phyloP scores from a whole-genome alignment of 1,140 invertebrate species.

The Phocides pigmalion region DNA sequence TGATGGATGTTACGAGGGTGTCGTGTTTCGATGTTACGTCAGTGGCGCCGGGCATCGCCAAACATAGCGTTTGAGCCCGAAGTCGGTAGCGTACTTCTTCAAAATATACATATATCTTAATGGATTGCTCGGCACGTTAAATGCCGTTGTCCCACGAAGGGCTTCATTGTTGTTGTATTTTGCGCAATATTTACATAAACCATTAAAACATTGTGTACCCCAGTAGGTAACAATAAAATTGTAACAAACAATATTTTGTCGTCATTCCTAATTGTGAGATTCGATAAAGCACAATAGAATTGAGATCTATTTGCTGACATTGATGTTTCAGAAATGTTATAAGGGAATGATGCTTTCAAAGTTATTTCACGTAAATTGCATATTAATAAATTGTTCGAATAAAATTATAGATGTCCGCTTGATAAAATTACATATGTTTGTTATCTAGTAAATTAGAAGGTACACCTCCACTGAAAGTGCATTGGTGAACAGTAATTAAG shows the following conservation, averaged over 20 bases:
- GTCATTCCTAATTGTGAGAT: slow-evolving; percentile 1
- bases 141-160: slow-evolving; percentile 38
- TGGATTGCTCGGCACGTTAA: slow-evolving; percentile 36
- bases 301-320: neutral
- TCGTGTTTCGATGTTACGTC: slow-evolving; percentile 49
- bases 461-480: neutral
- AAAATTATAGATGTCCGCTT: neutral
- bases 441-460: neutral
- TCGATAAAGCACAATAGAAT: neutral
- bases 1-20: slow-evolving; percentile 63
- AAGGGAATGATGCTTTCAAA: neutral
- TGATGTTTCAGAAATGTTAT: neutral
- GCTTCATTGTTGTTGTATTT: slow-evolving; percentile 43
- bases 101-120: slow-evolving; percentile 22
- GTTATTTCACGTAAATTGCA: neutral
- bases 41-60: slow-evolving; percentile 27
- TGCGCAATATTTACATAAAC: slow-evolving; percentile 33
- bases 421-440: neutral
- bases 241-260: slow-evolving; percentile 15
- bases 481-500: slow-evolving; percentile 1
- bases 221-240: slow-evolving; percentile 10
- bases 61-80: neutral
- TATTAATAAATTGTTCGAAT: neutral
- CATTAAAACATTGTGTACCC: slow-evolving; percentile 32
- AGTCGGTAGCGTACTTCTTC: slow-evolving; percentile 13